Conservation (phyloP, 2,888 invertebrate genomes). For the Subacronicta megacephala region DNA sequence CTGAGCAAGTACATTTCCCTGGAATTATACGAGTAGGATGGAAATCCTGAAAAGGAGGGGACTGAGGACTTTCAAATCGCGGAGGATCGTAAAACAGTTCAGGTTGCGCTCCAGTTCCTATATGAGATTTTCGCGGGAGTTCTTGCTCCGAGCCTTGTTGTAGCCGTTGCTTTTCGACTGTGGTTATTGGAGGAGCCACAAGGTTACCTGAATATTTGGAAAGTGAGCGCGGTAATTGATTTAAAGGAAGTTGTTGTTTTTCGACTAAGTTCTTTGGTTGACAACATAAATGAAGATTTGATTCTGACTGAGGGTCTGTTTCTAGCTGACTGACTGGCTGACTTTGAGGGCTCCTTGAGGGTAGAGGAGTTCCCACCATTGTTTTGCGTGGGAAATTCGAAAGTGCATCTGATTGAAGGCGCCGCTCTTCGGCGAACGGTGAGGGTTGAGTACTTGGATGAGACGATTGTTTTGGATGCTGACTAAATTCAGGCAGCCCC, state of each 20-base stretch:
- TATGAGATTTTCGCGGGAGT: background rate
- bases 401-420: too few relatives aligned
- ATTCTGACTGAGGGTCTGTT: background rate
- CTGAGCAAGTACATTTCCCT: background rate
- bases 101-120: background rate
- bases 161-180: background rate
- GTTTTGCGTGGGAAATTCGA: too few relatives aligned
- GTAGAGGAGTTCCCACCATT: too few relatives aligned
- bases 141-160: background rate
- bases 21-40: constrained; percentile 2
- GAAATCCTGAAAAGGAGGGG: background rate
- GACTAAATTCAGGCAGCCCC: too few relatives aligned
- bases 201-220: background rate
- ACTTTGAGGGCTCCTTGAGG: background rate
- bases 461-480: too few relatives aligned
- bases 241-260: background rate
- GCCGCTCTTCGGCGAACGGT: too few relatives aligned
- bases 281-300: too few relatives aligned
- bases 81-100: background rate
- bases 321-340: too few relatives aligned
- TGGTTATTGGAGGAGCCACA: background rate
- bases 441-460: too few relatives aligned
- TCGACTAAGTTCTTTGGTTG: background rate
- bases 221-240: background rate
- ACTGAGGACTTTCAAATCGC: background rate